A percentile compares a stretch with the other conserved stretches of the same genome.
Conservation (phyloP, 2,888 invertebrate species). For the Tetranychus truncatus region DNA sequence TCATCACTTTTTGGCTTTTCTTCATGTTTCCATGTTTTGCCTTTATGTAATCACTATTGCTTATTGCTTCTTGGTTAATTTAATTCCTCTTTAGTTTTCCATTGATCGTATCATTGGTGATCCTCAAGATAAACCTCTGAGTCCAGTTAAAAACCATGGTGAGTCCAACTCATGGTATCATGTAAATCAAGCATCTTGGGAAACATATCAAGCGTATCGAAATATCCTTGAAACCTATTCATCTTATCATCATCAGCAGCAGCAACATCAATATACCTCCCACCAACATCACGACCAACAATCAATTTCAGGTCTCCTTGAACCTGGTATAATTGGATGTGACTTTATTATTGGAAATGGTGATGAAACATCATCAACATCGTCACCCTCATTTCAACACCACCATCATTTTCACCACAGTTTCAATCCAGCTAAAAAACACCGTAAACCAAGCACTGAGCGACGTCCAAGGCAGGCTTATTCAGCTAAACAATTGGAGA, state of each 20-base stretch:
- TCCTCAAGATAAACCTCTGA: neutral
- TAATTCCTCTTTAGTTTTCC: neutral
- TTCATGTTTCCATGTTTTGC: neutral
- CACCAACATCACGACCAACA: neutral
- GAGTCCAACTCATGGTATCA: neutral
- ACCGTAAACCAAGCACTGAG: conserved; percentile 65
- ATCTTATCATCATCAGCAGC: neutral
- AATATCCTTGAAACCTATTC: neutral
- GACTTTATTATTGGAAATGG: neutral
- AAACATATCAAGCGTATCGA: neutral
- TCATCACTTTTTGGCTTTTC: too few relatives aligned
- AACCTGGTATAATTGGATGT: neutral
- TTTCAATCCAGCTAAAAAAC: neutral
- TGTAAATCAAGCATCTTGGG: neutral
- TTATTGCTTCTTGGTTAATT: neutral
- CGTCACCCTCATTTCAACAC: neutral
- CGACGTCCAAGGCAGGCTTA: conserved; percentile 89
- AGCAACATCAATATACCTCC: neutral
- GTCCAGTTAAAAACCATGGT: neutral
- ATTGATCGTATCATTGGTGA: conserved; percentile 4
- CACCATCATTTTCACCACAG: neutral
- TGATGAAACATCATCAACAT: neutral
- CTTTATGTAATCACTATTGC: neutral
- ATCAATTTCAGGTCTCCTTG: neutral
- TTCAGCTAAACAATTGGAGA: conserved; percentile 76